Evolutionary conservation across 2,797 vertebrate species (phyloP).

Genomic region (Balearica regulorum): DNA sequence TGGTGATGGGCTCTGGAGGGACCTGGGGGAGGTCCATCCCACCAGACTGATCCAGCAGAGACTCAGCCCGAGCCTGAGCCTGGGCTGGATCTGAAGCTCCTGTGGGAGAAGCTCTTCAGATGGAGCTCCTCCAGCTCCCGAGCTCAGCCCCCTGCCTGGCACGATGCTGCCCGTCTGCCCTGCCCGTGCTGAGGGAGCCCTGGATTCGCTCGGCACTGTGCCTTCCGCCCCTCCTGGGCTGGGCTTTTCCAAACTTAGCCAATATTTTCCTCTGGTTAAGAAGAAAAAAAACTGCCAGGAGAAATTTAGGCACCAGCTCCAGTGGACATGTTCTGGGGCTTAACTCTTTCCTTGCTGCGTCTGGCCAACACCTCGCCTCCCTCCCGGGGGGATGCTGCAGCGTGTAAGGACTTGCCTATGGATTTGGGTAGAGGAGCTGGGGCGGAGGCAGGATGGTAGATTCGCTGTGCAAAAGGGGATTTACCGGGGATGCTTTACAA

Average conservation of each 20-base stretch:
- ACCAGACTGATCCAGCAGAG: rapidly evolving
- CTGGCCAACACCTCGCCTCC: background rate
- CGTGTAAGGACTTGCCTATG: background rate
- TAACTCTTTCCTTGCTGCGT: background rate
- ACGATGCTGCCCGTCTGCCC: background rate
- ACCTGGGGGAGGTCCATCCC: background rate
- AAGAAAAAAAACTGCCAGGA: background rate
- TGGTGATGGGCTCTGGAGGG: background rate
- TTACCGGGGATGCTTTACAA: background rate
- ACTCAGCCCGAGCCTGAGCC: rapidly evolving
- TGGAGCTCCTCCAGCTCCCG: background rate
- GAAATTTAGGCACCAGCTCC: background rate
- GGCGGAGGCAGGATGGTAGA: background rate
- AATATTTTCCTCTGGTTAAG: background rate
- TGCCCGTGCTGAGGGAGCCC: rapidly evolving
- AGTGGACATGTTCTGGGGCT: rapidly evolving
- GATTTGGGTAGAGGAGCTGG: background rate
- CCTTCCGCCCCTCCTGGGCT: background rate
- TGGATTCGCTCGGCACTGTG: rapidly evolving
- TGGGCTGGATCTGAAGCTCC: background rate
- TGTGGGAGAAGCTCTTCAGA: background rate
- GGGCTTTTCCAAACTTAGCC: background rate
- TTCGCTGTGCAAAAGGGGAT: background rate
- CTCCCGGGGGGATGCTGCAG: background rate
- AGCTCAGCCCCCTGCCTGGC: background rate